Evolutionary conservation across 2,888 invertebrate species (phyloP), one percentile per base, ranked within the genome.

Genomic region (Eucriotettix oculatus): DNA sequence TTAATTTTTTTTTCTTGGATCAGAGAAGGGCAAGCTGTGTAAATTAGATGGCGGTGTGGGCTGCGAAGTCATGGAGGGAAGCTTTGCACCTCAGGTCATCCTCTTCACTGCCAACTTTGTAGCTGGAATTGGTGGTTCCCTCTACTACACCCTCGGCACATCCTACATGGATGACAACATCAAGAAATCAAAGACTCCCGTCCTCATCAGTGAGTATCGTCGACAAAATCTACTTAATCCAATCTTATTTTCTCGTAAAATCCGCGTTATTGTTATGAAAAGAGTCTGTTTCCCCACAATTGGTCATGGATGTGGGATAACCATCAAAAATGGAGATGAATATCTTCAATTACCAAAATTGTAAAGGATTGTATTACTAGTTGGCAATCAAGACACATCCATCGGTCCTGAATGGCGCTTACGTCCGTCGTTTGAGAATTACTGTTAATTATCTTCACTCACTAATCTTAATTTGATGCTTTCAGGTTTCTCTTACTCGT

Each of bases 151-250:
- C 0, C 74, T 86, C 14, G 86, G 86, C 5, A 80, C 84, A 0
- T 79, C 85, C 1, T 86, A 86, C 68, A 83, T 86, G 83, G 86
- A 86, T 68, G 86, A 86, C 68, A 86, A 86, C 67, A 82, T 84
- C n/a, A 82, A 84, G 67, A 83, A 83, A 68, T 83, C 84, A 7
- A 84, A 84, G 68, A 84, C 85, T 1, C 85, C 86, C n/a, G 81
- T 81, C 2, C 72, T 85, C 52, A 76, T 86, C 62, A 85, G 85
- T 82, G 71, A 77, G 78, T 75, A 29, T 29, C 42, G 16, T 44
- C 48, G 48, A 16, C 56, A 16, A n/a, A 16, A 42, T 42, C n/a
- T 7, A 29, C 29, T 7, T 7, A 29, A 5, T 29, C 29, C 29
- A 29, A 29, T 5, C 29, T 29, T 29, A 29, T 29, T 29, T 29